A percentile compares a stretch with the other conserved stretches of the same genome.
These are phyloP conservation scores for Anoplius nigerrimus DNA, from an alignment of 2,888 invertebrate genomes.

Conservation along the genomic window DNA sequence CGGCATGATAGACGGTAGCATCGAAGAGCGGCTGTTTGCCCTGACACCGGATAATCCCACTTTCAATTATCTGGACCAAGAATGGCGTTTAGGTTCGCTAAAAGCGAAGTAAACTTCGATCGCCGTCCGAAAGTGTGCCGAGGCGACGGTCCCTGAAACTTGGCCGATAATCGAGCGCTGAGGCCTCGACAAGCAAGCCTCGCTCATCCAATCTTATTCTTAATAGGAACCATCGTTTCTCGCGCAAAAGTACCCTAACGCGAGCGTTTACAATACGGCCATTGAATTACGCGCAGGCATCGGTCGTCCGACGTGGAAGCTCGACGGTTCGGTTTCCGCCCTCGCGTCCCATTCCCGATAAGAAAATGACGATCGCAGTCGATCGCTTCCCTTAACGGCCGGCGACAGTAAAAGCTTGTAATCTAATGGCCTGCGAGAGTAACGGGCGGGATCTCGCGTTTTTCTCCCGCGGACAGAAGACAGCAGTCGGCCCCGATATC, in stretches of 20 bases:
- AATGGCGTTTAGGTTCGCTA: slow-evolving; percentile 7
- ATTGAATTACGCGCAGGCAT: too few species aligned
- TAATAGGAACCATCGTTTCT: too few species aligned
- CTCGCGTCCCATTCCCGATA: too few species aligned
- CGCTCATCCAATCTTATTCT: too few species aligned
- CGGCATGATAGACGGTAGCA: not conserved
- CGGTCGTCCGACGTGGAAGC: too few species aligned
- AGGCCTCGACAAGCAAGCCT: too few species aligned
- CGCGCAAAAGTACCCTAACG: too few species aligned
- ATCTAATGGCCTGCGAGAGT: slow-evolving; percentile 33
- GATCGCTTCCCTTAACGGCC: not conserved
- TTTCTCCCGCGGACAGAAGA: slow-evolving; percentile 11
- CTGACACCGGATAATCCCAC: slow-evolving; percentile 17
- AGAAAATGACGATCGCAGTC: too few species aligned
- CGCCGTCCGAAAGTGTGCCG: slow-evolving; percentile 3
- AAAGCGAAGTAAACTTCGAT: slow-evolving; percentile 32
- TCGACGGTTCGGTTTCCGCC: too few species aligned
- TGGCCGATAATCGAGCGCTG: not conserved
- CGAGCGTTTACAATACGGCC: too few species aligned
- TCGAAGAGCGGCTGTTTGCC: slow-evolving; percentile 18
- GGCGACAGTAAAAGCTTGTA: slow-evolving; percentile 46
- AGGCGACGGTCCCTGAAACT: not conserved
- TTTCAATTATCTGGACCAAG: slow-evolving; percentile 10
- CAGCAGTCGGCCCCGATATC: not conserved
- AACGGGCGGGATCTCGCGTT: slow-evolving; percentile 10